phyloP scores from a whole-genome alignment of 37 sponge, comb jelly and placozoan species.

The Eunapius fragilis region DNA sequence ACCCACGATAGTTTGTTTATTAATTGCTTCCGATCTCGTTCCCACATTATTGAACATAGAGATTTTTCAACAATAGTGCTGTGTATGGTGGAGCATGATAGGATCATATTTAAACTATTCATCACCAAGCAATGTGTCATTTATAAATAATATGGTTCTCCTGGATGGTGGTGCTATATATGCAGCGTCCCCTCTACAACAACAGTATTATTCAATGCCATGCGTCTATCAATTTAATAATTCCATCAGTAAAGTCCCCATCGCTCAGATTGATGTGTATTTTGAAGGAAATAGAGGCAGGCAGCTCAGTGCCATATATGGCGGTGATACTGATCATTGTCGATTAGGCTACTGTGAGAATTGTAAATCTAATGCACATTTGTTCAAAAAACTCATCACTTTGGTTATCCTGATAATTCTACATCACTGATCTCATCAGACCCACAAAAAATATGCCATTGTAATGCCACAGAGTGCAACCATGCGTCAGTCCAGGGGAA shows the following conservation, averaged over 20 bases:
- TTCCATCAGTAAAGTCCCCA: neutral
- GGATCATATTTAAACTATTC: neutral
- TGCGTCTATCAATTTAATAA: neutral
- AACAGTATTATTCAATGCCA: neutral
- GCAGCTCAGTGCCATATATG: neutral
- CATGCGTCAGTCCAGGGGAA: neutral
- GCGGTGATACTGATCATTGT: neutral
- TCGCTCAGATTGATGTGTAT: neutral
- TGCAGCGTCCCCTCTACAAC: neutral
- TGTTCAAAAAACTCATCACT: neutral
- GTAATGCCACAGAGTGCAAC: neutral
- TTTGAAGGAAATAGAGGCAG: neutral
- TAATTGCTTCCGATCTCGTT: neutral
- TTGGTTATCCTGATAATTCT: neutral
- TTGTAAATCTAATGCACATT: too few species aligned
- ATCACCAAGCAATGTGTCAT: neutral
- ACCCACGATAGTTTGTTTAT: neutral
- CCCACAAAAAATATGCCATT: neutral
- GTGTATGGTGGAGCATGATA: neutral
- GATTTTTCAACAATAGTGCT: neutral
- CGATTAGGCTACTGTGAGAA: neutral
- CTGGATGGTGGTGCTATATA: neutral
- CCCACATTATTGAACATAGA: neutral
- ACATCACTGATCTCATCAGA: neutral
- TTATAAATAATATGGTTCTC: neutral